These are phyloP conservation scores for Enteromius paludinosus DNA, from an alignment of 2,797 vertebrate genomes.

Conservation along the genomic window DNA sequence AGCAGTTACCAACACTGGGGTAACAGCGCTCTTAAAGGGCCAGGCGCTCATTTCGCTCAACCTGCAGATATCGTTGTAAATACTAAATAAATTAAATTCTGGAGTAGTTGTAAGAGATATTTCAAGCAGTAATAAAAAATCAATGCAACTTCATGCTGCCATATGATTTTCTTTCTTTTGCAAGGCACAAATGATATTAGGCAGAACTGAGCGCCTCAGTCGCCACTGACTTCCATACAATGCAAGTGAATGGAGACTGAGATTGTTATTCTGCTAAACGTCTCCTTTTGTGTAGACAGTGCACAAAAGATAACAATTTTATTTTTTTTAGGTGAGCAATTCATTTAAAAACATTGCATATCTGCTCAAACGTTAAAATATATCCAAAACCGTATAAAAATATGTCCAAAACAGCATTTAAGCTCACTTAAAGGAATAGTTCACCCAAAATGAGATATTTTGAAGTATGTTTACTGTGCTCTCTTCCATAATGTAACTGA, in stretches of 20 bases:
- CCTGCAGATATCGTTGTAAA: not conserved
- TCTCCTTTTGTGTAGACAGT: not conserved
- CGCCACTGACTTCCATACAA: not conserved
- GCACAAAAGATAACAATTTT: not conserved
- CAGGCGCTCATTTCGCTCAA: slow-evolving; percentile 52
- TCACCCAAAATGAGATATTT: not conserved
- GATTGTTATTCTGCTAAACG: not conserved
- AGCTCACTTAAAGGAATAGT: not conserved
- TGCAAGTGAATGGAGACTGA: not conserved
- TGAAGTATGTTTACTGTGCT: not conserved
- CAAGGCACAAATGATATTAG: not conserved
- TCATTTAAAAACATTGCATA: not conserved
- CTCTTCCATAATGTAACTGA: not conserved
- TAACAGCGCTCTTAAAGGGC: slow-evolving; percentile 74
- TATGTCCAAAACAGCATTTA: not conserved
- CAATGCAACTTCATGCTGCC: too few relatives aligned
- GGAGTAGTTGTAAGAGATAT: not conserved
- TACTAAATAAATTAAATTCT: not conserved
- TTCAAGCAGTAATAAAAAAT: not conserved
- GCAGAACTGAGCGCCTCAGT: not conserved
- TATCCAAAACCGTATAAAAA: too few relatives aligned
- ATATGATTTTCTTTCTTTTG: not conserved
- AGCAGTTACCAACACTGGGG: slow-evolving; percentile 52
- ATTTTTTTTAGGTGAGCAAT: not conserved
- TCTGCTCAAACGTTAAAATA: too few relatives aligned